Percentiles rank a stretch among this genome's conserved stretches.
phyloP scores from a whole-genome alignment of 2,888 invertebrate species.

The Strigamia crassipes region DNA sequence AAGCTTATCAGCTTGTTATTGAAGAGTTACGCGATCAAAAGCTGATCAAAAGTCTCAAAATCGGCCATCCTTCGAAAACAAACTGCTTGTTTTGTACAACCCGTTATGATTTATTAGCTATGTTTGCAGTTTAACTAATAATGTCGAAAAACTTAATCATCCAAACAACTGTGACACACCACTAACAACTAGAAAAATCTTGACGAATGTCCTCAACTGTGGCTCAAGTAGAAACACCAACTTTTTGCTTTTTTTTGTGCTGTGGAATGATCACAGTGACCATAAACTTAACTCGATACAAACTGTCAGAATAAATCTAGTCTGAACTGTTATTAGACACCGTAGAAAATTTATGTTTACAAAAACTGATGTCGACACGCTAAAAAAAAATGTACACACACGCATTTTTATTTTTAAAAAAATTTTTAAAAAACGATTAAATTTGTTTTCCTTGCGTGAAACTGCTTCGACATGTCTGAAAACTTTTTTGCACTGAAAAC shows the following conservation, averaged over 20 bases:
- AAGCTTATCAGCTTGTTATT: no score
- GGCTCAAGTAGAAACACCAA: background rate
- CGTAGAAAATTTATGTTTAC: background rate
- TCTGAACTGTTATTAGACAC: background rate
- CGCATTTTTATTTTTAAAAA: no score
- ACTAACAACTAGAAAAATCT: background rate
- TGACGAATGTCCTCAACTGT: background rate
- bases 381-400: no score
- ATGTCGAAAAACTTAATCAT: background rate
- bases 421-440: no score
- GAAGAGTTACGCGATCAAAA: no score
- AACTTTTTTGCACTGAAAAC: no score
- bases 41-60: no score
- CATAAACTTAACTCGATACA: background rate
- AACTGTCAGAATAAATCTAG: background rate
- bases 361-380: background rate
- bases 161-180: background rate
- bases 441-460: no score
- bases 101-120: background rate
- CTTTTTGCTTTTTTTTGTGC: background rate
- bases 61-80: background rate
- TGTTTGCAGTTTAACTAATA: background rate
- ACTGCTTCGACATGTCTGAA: no score
- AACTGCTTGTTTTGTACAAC: background rate
- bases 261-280: background rate